Base-by-base conservation (phyloP, 2,113 vertebrate genomes). In the Leptobrachium leishanense region DNA sequence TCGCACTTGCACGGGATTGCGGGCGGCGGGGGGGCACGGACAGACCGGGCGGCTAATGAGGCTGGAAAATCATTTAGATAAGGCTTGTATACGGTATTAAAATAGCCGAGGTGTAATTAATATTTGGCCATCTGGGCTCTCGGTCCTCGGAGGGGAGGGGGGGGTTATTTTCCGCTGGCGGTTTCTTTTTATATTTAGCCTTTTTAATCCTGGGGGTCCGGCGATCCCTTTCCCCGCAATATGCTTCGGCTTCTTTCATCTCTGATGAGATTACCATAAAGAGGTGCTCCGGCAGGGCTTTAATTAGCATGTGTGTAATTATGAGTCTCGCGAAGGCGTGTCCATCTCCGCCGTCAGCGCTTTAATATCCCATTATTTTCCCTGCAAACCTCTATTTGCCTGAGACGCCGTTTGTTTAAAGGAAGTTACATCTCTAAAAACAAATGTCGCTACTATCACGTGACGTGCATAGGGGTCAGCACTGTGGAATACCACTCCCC, bases 221-320 rank as follows among this genome's bases (percentile, higher is more conserved):
- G n/a, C 43, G 40, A 6, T 63, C 12, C 31, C 10, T 3, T 44
- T 50, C 20, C 43, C 68, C 68, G 67, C 66, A 69, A 68, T 68
- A 72, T 40, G 50, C 54, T 41, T 62, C 43, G 74, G 59, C 43
- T 5, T 70, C 43, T 69, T 76, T 54, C 53, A 62, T 54, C 68
- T 77, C 67, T 44, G 39, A 63, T n/a, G 15, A 66, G 64, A 20
- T 20, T 8, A 53, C 64, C 59, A 65, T 59, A 43, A 72, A 66
- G 53, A 71, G 70, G 77, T 73, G 63, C 39, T 50, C 62, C 57
- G 77, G 68, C 15, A 43, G 68, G 12, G 43, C 31, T 67, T 79
- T 79, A 79, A 79, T 79, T 73, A 79, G 77, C 54, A 40, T 15
- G 42, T 74, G 42, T 57, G 46, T 73, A 72, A 73, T 68, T 67